Base-by-base conservation (phyloP, 2,113 vertebrate genomes). In the Rissa tridactyla region DNA sequence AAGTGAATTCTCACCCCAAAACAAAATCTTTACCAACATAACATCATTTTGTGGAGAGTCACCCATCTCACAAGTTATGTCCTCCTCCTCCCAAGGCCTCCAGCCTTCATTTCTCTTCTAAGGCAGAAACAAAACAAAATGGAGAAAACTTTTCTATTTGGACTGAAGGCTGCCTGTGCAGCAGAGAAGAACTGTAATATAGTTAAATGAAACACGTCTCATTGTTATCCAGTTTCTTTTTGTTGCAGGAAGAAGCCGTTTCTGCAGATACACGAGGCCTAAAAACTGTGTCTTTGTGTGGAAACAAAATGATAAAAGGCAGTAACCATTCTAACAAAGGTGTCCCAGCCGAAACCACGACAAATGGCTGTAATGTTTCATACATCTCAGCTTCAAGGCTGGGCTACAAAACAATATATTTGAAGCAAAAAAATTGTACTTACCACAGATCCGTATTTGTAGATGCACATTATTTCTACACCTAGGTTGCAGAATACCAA, bases 391-490 rank as follows among this genome's bases (percentile, higher is more conserved):
- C 38, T 86, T 73, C 54, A 62, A 62, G 51, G 20, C 75, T 84
- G 52, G n/a, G 34, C 49, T 47, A 58, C 16, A 76, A 61, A 95
- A 55, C 60, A 65, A 7, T 13, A 1, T 49, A 44, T 58, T 44
- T 46, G 30, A 89, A 93, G 18, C 38, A 22, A 46, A 49, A 86
- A 79, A 90, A 42, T 49, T 83, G 10, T 95, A 99, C 99, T 99
- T 96, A 99, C 99, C 98, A 98, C 92, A 86, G 99, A 99, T 95
- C 99, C 99, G 4, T 99, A 99, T 92, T 99, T 99, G 98, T 99
- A 99, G 98, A 99, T 97, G 47, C 99, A 99, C 99, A 99, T 99
- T 96, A 99, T 99, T 98, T 99, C 99, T 91, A 99, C 98, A 97
- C 99, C 99, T 99, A 97, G 80, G 79, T 93, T 82, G 85, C 82